A percentile compares a stretch with the other conserved stretches of the same genome.
Conservation (phyloP, 2,113 vertebrate species). For the Thunnus maccoyii region DNA sequence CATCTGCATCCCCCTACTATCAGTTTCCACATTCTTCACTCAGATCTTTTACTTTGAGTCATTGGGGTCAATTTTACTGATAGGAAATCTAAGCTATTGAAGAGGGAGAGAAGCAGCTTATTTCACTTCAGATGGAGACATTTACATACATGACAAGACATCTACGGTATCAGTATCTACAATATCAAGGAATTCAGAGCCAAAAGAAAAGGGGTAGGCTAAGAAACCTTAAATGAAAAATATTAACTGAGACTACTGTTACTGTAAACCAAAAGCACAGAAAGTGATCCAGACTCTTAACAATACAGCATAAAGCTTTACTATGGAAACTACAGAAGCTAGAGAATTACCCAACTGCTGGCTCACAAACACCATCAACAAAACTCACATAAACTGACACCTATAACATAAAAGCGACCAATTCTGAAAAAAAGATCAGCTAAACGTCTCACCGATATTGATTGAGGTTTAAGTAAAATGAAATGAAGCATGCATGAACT, state of each 20-base stretch:
- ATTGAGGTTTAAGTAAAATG: background rate
- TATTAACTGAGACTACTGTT: background rate
- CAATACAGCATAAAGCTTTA: background rate
- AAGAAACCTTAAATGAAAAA: background rate
- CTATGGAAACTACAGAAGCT: constrained; percentile 2
- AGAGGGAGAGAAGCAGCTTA: background rate
- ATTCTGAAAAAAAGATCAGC: background rate
- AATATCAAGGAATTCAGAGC: no score
- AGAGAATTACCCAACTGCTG: background rate
- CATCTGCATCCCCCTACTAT: constrained; percentile 26
- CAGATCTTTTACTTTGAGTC: background rate
- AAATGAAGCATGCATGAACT: background rate
- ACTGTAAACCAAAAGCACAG: background rate
- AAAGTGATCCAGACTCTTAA: constrained; percentile 4
- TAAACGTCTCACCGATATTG: background rate
- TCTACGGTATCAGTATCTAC: no score
- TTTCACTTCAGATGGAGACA: background rate
- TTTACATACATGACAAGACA: background rate
- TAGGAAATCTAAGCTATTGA: background rate
- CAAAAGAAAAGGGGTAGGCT: background rate
- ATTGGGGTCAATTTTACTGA: background rate
- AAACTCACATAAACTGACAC: background rate
- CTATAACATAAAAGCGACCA: no score
- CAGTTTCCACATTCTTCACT: background rate
- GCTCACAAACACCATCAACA: background rate